phyloP scores from a whole-genome alignment of 1,140 invertebrate species.

The Mercenaria mercenaria region DNA sequence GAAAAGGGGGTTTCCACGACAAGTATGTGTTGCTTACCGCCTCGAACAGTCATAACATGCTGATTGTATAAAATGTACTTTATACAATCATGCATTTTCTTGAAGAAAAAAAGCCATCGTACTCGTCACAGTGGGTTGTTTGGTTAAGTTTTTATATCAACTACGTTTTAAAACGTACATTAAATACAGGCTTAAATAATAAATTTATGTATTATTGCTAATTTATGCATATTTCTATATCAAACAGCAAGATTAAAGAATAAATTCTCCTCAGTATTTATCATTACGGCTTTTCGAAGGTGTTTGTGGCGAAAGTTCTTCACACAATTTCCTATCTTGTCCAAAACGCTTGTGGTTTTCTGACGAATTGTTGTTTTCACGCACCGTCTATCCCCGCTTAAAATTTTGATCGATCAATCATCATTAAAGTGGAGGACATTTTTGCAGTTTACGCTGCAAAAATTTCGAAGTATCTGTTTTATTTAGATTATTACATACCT shows the following conservation, averaged over 20 bases:
- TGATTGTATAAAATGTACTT: too few relatives aligned
- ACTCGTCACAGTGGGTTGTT: too few relatives aligned
- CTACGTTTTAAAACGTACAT: too few relatives aligned
- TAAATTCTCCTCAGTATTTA: not conserved
- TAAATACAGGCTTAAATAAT: not conserved
- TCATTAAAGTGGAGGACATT: not conserved
- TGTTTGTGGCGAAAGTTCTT: not conserved
- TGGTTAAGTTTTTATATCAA: too few relatives aligned
- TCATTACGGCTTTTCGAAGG: not conserved
- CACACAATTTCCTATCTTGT: not conserved
- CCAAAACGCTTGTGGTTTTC: constrained; percentile 11
- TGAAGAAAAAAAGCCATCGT: too few relatives aligned
- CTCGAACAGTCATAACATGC: too few relatives aligned
- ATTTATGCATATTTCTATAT: constrained; percentile 24
- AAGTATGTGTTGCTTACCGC: too few relatives aligned
- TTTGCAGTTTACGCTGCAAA: not conserved
- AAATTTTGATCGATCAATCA: constrained; percentile 25
- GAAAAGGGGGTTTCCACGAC: too few relatives aligned
- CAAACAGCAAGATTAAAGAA: not conserved
- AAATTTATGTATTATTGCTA: not conserved
- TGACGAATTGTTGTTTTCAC: constrained; percentile 31
- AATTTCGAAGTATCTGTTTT: not conserved
- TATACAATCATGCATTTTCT: too few relatives aligned
- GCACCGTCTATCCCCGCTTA: not conserved
- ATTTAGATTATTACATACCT: not conserved